Conservation (phyloP, 2,113 vertebrate species). For the Hemibagrus wyckioides region DNA sequence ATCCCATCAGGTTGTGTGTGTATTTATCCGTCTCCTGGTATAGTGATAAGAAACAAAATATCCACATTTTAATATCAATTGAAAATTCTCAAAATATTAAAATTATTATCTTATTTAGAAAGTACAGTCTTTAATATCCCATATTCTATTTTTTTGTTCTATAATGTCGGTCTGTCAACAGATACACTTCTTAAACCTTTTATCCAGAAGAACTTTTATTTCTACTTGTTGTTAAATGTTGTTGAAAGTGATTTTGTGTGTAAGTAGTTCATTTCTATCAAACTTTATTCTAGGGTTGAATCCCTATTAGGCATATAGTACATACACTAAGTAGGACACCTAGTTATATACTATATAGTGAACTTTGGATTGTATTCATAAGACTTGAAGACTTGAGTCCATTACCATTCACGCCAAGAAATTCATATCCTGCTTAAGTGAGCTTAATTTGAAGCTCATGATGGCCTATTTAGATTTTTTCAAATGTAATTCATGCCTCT, state of each 20-base stretch:
- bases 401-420: too few species aligned
- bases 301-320: background rate
- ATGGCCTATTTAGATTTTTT: background rate
- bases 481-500: background rate
- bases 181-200: background rate
- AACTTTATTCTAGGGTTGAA: too few species aligned
- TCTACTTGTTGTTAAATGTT: background rate
- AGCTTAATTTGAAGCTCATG: too few species aligned
- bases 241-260: too few species aligned
- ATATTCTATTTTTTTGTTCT: background rate
- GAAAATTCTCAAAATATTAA: background rate
- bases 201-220: background rate
- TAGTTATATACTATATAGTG: background rate
- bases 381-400: background rate
- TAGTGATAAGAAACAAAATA: background rate
- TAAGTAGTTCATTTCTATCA: too few species aligned
- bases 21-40: constrained; percentile 83
- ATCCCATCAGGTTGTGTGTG: constrained; percentile 73
- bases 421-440: too few species aligned
- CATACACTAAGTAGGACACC: background rate
- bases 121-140: background rate
- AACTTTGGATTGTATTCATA: background rate
- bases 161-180: background rate
- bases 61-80: background rate
- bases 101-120: background rate